Base-by-base conservation (phyloP, 2,797 vertebrate genomes). In the Rhynchotus rufescens region DNA sequence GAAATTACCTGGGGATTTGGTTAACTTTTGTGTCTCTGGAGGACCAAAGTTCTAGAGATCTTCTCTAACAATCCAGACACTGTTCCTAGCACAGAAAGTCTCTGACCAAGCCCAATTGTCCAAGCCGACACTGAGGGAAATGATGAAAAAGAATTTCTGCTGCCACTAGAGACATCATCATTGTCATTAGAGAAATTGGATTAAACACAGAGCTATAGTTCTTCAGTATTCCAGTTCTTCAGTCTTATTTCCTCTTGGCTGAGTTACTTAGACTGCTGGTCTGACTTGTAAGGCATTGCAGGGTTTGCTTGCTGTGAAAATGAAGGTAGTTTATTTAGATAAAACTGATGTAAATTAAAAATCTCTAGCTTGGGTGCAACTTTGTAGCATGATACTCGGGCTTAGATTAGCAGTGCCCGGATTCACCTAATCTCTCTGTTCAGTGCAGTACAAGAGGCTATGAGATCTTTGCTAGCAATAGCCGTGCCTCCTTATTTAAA, bases 371-470 rank as follows among this genome's bases (percentile, higher is more conserved):
- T 13, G 32, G 3, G 28, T 26, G 8, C 36, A 75, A 36, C 26
- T 52, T 40, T 60, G 59, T 25, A 68, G 32, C 45, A 36, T 42
- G 28, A 45, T 19, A 13, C 1, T 11, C 16, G 12, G 25, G 25
- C 51, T 59, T 15, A 38, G 15, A 22, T 20, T n/a, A 71, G 11
- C 20, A 36, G 42, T 16, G n/a, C 44, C 36, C 57, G 21, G 67
- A 6, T 91, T 91, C 45, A 42, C 13, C 22, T 64, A 28, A 7
- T 22, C 8, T 75, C 51, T 54, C 59, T 60, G 8, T 54, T 82
- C 15, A 5, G 60, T 0, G 0, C 22, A 74, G 12, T 14, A 38
- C 28, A 15, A 54, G 23, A 0, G 0, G 34, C 57, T 80, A 11
- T 57, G 28, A 17, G 1, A 3, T 76, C 34, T 89, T 23, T 76